Conservation (phyloP, 2,797 vertebrate genomes). For the Falco naumanni region DNA sequence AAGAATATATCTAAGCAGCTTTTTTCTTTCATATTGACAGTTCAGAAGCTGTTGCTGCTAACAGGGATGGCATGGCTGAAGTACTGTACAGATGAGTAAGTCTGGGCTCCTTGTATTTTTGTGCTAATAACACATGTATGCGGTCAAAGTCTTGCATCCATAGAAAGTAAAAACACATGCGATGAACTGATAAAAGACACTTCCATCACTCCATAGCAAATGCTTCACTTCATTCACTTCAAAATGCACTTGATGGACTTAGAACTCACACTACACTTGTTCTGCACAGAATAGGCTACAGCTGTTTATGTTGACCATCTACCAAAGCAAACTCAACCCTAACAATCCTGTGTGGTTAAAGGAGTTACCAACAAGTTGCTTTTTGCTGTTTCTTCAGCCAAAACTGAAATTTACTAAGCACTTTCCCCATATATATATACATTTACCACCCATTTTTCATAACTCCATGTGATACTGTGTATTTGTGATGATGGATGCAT, state of each 20-base stretch:
- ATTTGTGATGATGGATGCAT: neutral
- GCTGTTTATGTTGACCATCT: neutral
- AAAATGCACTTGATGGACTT: neutral
- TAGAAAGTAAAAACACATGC: fast-evolving
- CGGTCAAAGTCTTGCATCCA: neutral
- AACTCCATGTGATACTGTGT: neutral
- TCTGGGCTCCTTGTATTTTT: neutral
- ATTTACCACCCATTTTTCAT: neutral
- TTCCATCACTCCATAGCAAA: neutral
- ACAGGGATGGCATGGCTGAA: neutral
- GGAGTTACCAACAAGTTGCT: neutral
- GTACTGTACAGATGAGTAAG: fast-evolving
- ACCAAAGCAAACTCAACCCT: neutral
- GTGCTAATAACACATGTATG: neutral
- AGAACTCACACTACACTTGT: fast-evolving
- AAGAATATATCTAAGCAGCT: neutral
- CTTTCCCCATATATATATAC: neutral
- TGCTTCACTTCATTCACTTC: neutral
- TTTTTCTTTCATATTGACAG: neutral
- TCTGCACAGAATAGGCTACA: neutral
- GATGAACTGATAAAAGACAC: neutral
- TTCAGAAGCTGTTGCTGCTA: neutral
- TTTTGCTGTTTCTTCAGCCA: neutral
- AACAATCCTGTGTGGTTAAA: neutral
- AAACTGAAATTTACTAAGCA: neutral